These are phyloP conservation scores for Pachliopta kotzebuea DNA, from an alignment of 2,888 invertebrate genomes.

Conservation along the genomic window DNA sequence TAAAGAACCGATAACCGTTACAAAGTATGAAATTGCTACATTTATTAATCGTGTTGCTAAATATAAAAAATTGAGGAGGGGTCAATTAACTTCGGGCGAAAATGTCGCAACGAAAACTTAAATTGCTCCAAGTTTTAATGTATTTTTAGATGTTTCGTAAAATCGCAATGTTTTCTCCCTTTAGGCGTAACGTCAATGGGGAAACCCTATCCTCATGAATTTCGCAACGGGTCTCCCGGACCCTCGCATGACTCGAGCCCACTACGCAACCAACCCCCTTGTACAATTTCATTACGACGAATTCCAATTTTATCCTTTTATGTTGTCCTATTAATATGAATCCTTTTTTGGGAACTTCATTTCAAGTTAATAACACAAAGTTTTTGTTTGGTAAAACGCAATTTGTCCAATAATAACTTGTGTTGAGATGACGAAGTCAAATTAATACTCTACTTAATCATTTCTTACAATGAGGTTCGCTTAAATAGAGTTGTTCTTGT, in stretches of 20 bases:
- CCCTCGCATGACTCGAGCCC: not conserved
- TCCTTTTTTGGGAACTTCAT: no score
- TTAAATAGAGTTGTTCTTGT: not conserved
- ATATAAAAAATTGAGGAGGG: not conserved
- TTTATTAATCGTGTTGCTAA: not conserved
- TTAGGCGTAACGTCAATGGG: not conserved
- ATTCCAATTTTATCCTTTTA: not conserved
- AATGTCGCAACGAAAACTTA: not conserved
- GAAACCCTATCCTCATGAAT: not conserved
- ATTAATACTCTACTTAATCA: constrained; percentile 67
- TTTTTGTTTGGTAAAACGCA: not conserved
- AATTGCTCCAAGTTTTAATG: not conserved
- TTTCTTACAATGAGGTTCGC: constrained; percentile 61
- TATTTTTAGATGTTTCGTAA: constrained; percentile 7
- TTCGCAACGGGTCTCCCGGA: constrained; percentile 5
- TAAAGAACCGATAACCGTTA: not conserved
- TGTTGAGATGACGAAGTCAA: constrained; percentile 76
- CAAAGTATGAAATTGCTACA: not conserved
- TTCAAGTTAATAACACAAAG: no score
- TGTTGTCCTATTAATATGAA: no score
- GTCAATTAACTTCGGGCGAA: not conserved
- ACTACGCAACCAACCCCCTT: not conserved
- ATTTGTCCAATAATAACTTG: constrained; percentile 75
- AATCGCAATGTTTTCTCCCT: not conserved
- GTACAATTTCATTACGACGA: not conserved